Evolutionary conservation across 2,113 vertebrate species (phyloP).

Genomic region (Megalops atlanticus): DNA sequence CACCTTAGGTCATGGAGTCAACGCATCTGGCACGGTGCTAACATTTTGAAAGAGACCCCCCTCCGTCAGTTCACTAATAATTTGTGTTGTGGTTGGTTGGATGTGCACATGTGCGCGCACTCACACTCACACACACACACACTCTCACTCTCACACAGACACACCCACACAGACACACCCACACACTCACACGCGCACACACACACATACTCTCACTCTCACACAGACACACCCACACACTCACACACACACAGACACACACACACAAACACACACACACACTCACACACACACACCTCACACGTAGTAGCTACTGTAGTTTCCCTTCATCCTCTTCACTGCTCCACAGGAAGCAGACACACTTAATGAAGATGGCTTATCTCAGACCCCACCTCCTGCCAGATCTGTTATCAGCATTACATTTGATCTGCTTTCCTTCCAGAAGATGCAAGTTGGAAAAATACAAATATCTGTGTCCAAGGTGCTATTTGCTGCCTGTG

Average conservation of each 20-base stretch:
- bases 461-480: not conserved
- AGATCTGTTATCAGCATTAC: not conserved
- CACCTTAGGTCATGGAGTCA: not conserved
- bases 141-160: not conserved
- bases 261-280: not conserved
- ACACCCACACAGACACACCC: slow-evolving; percentile 10
- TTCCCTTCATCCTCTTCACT: not conserved
- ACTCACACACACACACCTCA: not conserved
- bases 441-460: not conserved
- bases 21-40: no score
- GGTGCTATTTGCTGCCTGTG: not conserved
- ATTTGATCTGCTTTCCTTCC: not conserved
- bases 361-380: not conserved
- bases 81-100: no score
- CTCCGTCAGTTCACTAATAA: no score
- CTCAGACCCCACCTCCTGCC: not conserved
- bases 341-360: not conserved
- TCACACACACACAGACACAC: not conserved
- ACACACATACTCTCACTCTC: no score
- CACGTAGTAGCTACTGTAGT: not conserved
- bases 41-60: no score
- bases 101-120: not conserved
- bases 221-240: slow-evolving; percentile 13
- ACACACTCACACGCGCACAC: slow-evolving; percentile 3
- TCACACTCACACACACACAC: not conserved